These are phyloP conservation scores for Peromyscus californicus DNA, from an alignment of 2,113 vertebrate genomes.

Conservation along the genomic window DNA sequence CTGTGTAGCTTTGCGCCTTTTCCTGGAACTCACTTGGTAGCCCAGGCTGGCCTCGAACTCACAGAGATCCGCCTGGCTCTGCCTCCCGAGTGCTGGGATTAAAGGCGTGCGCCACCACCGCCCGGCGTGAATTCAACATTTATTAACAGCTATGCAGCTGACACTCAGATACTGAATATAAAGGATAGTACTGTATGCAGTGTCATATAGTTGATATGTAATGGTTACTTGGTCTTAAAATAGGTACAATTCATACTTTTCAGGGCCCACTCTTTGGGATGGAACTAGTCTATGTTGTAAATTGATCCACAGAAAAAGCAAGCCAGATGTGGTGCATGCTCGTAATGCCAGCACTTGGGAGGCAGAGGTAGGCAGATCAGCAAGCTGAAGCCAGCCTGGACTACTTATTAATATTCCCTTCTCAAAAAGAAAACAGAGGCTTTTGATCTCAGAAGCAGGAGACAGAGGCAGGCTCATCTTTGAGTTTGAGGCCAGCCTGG, in stretches of 20 bases:
- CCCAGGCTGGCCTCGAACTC: no score
- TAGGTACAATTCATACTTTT: slow-evolving; percentile 3
- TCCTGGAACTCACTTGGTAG: no score
- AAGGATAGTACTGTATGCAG: neutral
- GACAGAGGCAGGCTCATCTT: neutral
- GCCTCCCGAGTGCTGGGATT: no score
- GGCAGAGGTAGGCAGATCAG: neutral
- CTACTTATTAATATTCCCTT: neutral
- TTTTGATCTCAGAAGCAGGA: neutral
- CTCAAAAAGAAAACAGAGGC: neutral
- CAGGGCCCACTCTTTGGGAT: slow-evolving; percentile 3
- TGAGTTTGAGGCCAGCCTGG: neutral
- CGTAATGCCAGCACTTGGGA: neutral
- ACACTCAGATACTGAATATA: slow-evolving; percentile 4
- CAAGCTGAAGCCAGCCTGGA: neutral
- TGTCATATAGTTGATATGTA: neutral
- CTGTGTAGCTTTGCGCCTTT: no score
- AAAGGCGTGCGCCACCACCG: no score
- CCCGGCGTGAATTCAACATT: slow-evolving; percentile 40
- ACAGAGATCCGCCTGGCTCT: no score
- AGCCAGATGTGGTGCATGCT: neutral
- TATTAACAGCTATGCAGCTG: slow-evolving; percentile 16
- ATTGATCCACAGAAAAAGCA: neutral
- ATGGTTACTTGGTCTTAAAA: slow-evolving; percentile 47
- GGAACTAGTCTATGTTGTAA: neutral